Evolutionary conservation across 2,888 invertebrate genomes (phyloP), one percentile per base, ranked within the genome.

Genomic region (Trilocha varians): DNA sequence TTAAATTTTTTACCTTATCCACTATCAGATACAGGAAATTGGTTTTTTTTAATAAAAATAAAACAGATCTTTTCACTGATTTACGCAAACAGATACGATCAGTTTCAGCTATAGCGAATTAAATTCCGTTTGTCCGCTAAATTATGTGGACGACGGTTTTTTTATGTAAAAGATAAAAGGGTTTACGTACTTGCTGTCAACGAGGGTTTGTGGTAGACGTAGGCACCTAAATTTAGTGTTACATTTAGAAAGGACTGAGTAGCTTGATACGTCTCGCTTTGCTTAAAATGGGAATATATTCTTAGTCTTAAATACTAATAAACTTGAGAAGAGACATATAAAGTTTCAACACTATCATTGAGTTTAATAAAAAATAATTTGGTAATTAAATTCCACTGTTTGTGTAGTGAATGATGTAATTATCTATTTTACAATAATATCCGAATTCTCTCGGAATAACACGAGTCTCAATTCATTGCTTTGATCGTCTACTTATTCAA

Each of bases 401-500:
- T n/a, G n/a, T n/a, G n/a, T 8, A 18, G 18, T 18, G 18, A 18
- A 5, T 6, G 18, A 18, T 5, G 5, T 1, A 18, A 18, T 5
- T 5, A 5, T 5, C 18, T 18, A 8, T 8, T 1, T 18, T 1
- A 5, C 18, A 18, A 6, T 18, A 18, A n/a, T n/a, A n/a, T n/a
- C n/a, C 18, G 18, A 18, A 18, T 18, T 8, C 18, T 18, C 18
- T 32, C 3, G 1, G 13, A 16, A 11, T 18, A 16, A 13, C 11
- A 34, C 34, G 36, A 44, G 37, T 44, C 34, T 44, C 34, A 41
- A 39, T 45, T 32, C 40, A 42, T 40, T 34, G 45, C 41, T 38
- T 35, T 32, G 16, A 32, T 35, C 42, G 34, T 16, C 13, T 40
- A 43, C 40, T 50, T 55, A 55, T 50, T 51, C 47, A 52, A 53